phyloP scores from a whole-genome alignment of 2,113 vertebrate genomes.

The Myotis davidii region DNA sequence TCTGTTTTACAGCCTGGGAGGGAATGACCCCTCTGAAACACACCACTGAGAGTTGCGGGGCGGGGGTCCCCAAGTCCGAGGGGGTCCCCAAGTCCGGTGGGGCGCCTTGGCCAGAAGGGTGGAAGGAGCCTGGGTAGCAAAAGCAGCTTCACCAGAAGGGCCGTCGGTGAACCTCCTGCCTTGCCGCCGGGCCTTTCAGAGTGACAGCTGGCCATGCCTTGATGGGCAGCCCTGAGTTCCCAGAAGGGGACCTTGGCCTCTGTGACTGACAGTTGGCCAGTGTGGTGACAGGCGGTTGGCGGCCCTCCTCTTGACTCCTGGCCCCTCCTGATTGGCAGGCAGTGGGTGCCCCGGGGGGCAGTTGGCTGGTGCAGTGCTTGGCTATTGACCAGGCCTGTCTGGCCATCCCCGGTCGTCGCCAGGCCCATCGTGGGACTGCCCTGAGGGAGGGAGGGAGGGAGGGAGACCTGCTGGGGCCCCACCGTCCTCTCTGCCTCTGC shows the following conservation, averaged over 20 bases:
- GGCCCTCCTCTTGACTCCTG: not conserved
- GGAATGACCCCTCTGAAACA: not conserved
- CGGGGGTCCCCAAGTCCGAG: not conserved
- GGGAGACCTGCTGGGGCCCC: no score
- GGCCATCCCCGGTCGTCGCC: no score
- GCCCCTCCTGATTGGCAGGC: constrained; percentile 17
- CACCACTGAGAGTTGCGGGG: not conserved
- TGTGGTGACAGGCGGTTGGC: constrained; percentile 25
- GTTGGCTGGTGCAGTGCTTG: not conserved
- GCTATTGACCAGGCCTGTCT: not conserved
- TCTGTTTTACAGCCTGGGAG: not conserved
- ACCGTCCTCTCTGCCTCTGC: not conserved
- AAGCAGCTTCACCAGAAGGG: not conserved
- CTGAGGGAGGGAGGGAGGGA: no score
- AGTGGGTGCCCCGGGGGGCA: constrained; percentile 39
- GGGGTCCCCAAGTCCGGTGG: not conserved
- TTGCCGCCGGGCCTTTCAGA: not conserved
- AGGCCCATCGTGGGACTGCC: not conserved
- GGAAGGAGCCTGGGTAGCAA: not conserved
- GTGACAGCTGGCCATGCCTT: constrained; percentile 16
- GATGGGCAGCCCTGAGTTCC: not conserved
- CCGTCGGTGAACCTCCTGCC: not conserved
- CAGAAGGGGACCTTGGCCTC: not conserved
- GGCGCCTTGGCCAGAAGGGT: not conserved
- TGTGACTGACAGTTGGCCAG: constrained; percentile 53